Conservation (phyloP, 1,140 invertebrate genomes). For the Polyergus mexicanus region DNA sequence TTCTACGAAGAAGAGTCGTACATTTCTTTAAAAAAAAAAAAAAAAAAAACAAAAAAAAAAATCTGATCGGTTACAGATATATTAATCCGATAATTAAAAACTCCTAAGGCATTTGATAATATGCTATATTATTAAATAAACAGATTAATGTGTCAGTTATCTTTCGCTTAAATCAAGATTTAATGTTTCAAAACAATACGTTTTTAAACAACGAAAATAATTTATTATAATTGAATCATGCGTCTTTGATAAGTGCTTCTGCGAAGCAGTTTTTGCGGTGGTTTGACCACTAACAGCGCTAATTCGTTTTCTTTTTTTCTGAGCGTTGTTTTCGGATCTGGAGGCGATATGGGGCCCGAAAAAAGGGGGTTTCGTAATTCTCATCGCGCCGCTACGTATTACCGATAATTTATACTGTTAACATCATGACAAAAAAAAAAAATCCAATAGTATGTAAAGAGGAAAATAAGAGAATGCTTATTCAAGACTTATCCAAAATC, state of each 20-base stretch:
- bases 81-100: neutral
- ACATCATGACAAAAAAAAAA: conserved; percentile 23
- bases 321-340: conserved; percentile 36
- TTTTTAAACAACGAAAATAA: neutral
- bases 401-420: conserved; percentile 36
- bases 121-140: neutral
- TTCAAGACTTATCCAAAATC: conserved; percentile 3
- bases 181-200: neutral
- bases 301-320: conserved; percentile 60
- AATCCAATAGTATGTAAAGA: neutral
- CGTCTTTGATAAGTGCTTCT: conserved; percentile 28
- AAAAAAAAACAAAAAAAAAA: neutral
- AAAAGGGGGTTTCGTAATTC: conserved; percentile 37
- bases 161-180: neutral
- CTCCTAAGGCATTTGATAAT: neutral
- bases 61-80: neutral
- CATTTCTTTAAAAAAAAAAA: neutral
- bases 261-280: conserved; percentile 65
- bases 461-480: neutral
- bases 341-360: conserved; percentile 21
- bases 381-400: conserved; percentile 43
- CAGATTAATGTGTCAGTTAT: too few species aligned
- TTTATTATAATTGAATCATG: neutral
- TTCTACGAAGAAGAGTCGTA: neutral
- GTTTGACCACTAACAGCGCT: conserved; percentile 16